A percentile compares a stretch with the other conserved stretches of the same genome.
phyloP scores from a whole-genome alignment of 2,888 invertebrate genomes.

The Torymus tubicola region DNA sequence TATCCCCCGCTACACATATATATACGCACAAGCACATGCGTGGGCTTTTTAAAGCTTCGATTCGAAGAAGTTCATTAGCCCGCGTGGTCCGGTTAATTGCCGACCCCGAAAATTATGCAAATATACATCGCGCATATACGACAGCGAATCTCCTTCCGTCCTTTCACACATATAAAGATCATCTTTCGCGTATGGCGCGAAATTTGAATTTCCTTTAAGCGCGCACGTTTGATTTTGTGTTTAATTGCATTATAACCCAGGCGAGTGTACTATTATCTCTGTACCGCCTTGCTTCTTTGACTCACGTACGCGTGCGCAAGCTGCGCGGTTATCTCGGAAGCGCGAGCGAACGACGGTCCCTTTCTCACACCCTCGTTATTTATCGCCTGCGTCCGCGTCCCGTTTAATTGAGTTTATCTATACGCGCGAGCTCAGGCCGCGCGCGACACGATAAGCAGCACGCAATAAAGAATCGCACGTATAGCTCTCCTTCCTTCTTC shows the following conservation, averaged over 20 bases:
- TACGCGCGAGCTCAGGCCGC: not conserved
- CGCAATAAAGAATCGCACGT: constrained; percentile 45
- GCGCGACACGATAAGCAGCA: constrained; percentile 46
- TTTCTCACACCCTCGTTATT: constrained; percentile 50
- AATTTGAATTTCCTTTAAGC: not conserved
- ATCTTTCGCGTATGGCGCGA: not conserved
- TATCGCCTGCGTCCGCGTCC: constrained; percentile 35
- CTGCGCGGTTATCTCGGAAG: constrained; percentile 23
- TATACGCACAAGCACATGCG: not conserved
- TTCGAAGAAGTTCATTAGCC: constrained; percentile 42
- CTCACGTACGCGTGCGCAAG: not conserved
- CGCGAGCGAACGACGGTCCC: constrained; percentile 7
- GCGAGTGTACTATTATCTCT: not conserved
- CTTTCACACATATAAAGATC: not conserved
- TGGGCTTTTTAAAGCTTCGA: constrained; percentile 5
- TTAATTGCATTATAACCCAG: not conserved
- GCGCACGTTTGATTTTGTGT: not conserved
- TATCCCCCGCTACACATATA: no score
- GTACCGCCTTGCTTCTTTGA: not conserved
- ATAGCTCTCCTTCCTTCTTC: not conserved
- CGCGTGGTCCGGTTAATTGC: constrained; percentile 19
- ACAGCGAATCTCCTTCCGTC: not conserved
- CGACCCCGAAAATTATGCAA: constrained; percentile 50
- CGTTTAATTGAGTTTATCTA: constrained; percentile 56
- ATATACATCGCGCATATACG: not conserved